A percentile compares a stretch with the other conserved stretches of the same genome.
phyloP scores from a whole-genome alignment of 2,888 invertebrate genomes.

The Tupiocoris notatus region DNA sequence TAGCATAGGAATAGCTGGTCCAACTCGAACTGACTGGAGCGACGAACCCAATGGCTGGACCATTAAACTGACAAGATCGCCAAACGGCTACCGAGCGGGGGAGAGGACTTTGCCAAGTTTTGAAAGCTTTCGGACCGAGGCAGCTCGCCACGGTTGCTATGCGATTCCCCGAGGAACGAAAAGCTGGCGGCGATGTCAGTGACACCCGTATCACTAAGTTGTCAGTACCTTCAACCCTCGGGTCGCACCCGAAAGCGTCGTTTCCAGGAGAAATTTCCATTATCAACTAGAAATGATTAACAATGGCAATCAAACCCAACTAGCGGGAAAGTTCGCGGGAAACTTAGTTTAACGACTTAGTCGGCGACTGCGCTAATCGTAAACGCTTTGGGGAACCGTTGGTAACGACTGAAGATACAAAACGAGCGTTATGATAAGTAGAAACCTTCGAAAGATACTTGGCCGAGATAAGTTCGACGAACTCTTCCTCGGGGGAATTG shows the following conservation, averaged over 20 bases:
- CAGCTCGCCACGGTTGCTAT: neutral
- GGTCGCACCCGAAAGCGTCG: neutral
- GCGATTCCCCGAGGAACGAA: neutral
- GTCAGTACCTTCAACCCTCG: neutral
- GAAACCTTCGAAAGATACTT: too few species aligned
- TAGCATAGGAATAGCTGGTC: neutral
- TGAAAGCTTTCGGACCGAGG: neutral
- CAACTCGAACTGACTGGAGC: neutral
- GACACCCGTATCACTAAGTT: neutral
- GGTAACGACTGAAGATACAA: too few species aligned
- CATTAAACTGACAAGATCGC: neutral
- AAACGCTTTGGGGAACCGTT: neutral
- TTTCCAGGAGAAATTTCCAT: conserved; percentile 22
- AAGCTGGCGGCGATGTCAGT: neutral
- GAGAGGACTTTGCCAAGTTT: neutral
- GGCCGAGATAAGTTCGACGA: too few species aligned
- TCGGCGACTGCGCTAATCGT: neutral
- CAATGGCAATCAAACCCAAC: conserved; percentile 24
- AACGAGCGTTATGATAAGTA: too few species aligned
- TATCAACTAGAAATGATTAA: conserved; percentile 33
- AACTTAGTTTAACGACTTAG: neutral
- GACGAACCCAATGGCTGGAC: neutral
- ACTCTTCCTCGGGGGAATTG: too few species aligned
- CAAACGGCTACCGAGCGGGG: neutral
- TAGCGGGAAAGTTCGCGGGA: neutral